Conservation (phyloP, 2,888 invertebrate genomes). For the Drosophila longiperda region DNA sequence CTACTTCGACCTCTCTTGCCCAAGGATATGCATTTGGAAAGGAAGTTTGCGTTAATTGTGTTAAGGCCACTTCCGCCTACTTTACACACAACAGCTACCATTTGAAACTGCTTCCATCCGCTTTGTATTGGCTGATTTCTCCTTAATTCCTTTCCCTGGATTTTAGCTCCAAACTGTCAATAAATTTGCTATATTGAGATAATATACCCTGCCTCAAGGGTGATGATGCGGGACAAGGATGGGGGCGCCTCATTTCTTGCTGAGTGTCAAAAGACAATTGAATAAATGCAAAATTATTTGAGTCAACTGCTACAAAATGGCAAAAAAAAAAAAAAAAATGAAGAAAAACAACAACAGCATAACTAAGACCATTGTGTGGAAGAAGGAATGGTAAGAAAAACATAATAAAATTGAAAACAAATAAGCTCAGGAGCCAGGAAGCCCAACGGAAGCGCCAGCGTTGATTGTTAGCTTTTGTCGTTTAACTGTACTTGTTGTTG, state of each 20-base stretch:
- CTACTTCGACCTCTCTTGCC: neutral
- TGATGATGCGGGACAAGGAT: neutral
- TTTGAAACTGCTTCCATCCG: neutral
- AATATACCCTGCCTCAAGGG: slow-evolving; percentile 14
- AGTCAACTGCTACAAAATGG: slow-evolving; percentile 29
- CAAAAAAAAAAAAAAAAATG: slow-evolving; percentile 22
- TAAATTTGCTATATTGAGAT: slow-evolving; percentile 41
- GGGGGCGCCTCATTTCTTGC: neutral
- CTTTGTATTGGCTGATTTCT: neutral
- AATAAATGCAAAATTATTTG: slow-evolving; percentile 52
- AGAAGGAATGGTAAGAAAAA: slow-evolving; percentile 8
- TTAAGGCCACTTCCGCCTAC: neutral
- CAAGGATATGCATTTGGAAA: neutral
- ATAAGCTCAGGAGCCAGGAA: slow-evolving; percentile 66
- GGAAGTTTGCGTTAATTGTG: slow-evolving; percentile 4
- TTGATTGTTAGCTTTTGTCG: slow-evolving; percentile 65
- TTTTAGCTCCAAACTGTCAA: slow-evolving; percentile 30
- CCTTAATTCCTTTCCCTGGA: neutral
- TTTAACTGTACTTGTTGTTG: slow-evolving; percentile 43
- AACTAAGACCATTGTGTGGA: neutral
- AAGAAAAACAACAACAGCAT: neutral
- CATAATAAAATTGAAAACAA: slow-evolving; percentile 71
- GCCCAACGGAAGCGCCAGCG: slow-evolving; percentile 58
- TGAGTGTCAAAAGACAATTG: slow-evolving; percentile 33
- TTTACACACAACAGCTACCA: neutral